Evolutionary conservation across 2,888 invertebrate genomes (phyloP).

Genomic region (Dolomedes plantarius): DNA sequence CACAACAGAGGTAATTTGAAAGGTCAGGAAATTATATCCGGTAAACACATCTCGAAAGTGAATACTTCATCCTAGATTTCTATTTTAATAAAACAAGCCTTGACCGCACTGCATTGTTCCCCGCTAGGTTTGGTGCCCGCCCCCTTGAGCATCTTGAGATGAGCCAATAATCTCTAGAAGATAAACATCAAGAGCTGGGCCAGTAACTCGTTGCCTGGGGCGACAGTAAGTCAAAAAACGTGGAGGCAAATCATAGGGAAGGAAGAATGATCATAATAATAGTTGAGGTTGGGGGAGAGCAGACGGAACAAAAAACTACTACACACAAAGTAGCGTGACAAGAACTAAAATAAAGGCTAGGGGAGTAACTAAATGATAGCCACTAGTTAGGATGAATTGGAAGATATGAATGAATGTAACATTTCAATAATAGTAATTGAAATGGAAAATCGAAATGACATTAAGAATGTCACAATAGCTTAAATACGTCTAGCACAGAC

Average conservation of each 20-base stretch:
- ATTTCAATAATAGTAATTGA: neutral
- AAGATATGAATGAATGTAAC: neutral
- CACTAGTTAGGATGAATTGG: neutral
- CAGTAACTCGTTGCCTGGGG: slow-evolving; percentile 2
- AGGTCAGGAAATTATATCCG: too few species aligned
- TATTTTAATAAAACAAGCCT: too few species aligned
- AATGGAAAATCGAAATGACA: too few species aligned
- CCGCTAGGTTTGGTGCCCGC: neutral
- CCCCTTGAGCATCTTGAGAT: neutral
- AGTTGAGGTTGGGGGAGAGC: neutral
- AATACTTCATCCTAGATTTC: too few species aligned
- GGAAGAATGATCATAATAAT: slow-evolving; percentile 9
- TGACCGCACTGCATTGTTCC: too few species aligned
- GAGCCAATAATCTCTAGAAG: neutral
- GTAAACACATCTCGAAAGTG: too few species aligned
- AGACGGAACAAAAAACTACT: neutral
- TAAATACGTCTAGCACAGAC: too few species aligned
- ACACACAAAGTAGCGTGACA: neutral
- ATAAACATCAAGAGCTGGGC: slow-evolving; percentile 17
- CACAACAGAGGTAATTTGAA: too few species aligned
- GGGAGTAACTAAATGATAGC: slow-evolving; percentile 3
- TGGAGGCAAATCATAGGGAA: slow-evolving; percentile 8
- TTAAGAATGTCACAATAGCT: too few species aligned
- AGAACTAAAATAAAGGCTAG: neutral
- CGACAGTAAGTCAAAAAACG: slow-evolving; percentile 4